Evolutionary conservation across 2,113 vertebrate genomes (phyloP).

Genomic region (Ursus arctos): DNA sequence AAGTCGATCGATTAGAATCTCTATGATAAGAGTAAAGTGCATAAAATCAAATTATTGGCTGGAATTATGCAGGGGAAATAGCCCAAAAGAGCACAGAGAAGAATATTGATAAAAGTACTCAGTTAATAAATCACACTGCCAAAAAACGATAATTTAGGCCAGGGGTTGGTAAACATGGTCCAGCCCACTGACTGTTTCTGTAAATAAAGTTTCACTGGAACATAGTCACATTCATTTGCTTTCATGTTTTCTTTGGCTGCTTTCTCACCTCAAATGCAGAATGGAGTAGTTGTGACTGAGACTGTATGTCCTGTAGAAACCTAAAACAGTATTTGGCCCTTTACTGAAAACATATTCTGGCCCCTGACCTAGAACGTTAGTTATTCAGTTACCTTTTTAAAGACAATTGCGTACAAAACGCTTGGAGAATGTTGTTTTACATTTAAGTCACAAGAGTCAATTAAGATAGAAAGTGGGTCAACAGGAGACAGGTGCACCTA

Average conservation of each 20-base stretch:
- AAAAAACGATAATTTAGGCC: neutral
- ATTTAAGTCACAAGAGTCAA: neutral
- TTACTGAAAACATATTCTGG: neutral
- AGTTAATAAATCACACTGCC: neutral
- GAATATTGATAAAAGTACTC: neutral
- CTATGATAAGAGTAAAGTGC: slow-evolving; percentile 1
- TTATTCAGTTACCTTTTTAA: slow-evolving; percentile 37
- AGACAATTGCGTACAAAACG: neutral
- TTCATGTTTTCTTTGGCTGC: neutral
- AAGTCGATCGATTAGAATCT: slow-evolving; percentile 54
- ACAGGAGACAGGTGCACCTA: neutral
- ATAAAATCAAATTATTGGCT: slow-evolving; percentile 12
- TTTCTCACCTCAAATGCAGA: neutral
- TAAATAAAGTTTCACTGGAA: neutral
- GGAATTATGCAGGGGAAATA: neutral
- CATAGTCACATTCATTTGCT: neutral
- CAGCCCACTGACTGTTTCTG: neutral
- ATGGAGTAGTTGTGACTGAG: neutral
- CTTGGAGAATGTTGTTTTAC: neutral
- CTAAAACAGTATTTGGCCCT: neutral
- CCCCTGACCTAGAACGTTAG: neutral
- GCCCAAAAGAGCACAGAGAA: neutral
- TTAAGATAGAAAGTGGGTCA: neutral
- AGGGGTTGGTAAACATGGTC: neutral
- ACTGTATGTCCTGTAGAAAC: neutral